Evolutionary conservation across 2,797 vertebrate species (phyloP).

Genomic region (Rhabdophis nuchalis): DNA sequence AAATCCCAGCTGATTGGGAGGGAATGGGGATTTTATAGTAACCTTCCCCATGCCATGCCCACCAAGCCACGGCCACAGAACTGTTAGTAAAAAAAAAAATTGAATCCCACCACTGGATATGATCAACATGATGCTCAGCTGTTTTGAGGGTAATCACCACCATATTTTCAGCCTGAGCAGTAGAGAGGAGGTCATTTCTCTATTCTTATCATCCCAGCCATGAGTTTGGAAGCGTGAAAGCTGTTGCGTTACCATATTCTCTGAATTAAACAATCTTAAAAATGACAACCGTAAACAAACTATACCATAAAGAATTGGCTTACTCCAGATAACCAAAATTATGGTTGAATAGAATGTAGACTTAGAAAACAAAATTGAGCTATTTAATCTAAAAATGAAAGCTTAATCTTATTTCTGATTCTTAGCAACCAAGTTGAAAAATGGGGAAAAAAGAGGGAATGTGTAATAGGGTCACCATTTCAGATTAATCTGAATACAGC

Average conservation of each 20-base stretch:
- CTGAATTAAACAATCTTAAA: background rate
- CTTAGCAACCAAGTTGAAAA: background rate
- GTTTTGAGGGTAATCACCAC: background rate
- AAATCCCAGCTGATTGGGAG: no score
- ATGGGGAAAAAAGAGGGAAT: background rate
- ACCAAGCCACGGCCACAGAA: no score
- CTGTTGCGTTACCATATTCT: background rate
- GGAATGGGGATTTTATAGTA: no score
- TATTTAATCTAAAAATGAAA: background rate
- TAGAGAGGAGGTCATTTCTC: background rate
- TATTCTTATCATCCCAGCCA: background rate
- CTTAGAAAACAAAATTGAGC: background rate
- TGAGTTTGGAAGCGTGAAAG: background rate
- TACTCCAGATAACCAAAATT: background rate
- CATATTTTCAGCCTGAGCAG: background rate
- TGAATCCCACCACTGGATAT: no score
- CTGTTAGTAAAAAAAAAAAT: no score
- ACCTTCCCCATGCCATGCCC: no score
- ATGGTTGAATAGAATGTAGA: background rate
- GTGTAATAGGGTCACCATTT: background rate
- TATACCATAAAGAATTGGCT: no score
- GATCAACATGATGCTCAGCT: background rate
- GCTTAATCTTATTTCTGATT: background rate
- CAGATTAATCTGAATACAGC: background rate
- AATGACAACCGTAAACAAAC: background rate